Evolutionary conservation across 1,140 invertebrate species (phyloP), one percentile per base, ranked within the genome.

Genomic region (Tribolium madens): DNA sequence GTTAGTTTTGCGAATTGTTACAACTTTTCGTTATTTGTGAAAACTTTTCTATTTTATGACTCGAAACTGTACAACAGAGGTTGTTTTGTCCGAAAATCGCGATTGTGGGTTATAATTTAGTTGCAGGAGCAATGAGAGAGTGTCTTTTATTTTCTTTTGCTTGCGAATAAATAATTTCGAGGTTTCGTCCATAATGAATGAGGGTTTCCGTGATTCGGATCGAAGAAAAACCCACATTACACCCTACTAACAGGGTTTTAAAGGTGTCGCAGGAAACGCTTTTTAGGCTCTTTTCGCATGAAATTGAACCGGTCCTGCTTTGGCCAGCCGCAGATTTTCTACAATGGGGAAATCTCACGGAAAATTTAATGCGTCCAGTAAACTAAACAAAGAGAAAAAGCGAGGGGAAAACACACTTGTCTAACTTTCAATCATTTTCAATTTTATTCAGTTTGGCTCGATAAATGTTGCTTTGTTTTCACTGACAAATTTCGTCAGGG

Each of bases 131-230:
- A n/a, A n/a, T n/a, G n/a, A n/a, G n/a, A n/a, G n/a, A 3, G 21
- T 26, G 21, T 26, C 21, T 26, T 26, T 26, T 26, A 26, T 26
- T 42, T 42, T 9, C n/a, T 42, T 42, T 9, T 9, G 36, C 2
- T 42, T 10, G n/a, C 52, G 17, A n/a, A 64, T 64, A 64, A 64
- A 64, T 64, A 64, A 64, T 64, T 64, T 64, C 31, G 9, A n/a
- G 6, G 57, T 12, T 2, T 64, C 57, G 26, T 64, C n/a, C 21
- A 64, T 64, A 64, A 64, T 33, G 26, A 64, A 64, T 64, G 26
- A 64, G 57, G 26, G 57, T 64, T 33, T 64, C 57, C 57, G 57
- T 64, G 57, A 64, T 64, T 64, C 57, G 57, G 53, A 60, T 64
- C 21, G 21, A 64, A 33, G 26, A 64, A 64, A 64, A 64, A 31